These are phyloP conservation scores for Zaprionus lachaisei DNA, from an alignment of 1,140 invertebrate genomes.

Conservation along the genomic window DNA sequence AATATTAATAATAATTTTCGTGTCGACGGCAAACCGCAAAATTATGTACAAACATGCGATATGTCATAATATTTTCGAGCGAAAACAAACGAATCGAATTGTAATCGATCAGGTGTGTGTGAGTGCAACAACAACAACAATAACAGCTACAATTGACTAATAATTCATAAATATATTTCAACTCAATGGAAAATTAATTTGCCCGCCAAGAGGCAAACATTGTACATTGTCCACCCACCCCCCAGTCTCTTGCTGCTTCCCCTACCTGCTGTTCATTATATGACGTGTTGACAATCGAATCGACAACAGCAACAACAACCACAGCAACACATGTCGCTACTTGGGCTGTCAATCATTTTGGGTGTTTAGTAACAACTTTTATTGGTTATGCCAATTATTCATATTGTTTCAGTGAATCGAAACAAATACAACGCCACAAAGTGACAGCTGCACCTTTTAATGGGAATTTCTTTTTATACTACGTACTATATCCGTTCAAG, in stretches of 20 bases:
- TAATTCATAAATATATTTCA: constrained; percentile 83
- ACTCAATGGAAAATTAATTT: constrained; percentile 74
- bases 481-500: constrained; percentile 9
- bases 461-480: constrained; percentile 33
- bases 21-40: constrained; percentile 63
- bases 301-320: constrained; percentile 63
- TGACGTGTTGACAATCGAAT: constrained; percentile 78
- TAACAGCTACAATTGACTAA: constrained; percentile 65
- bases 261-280: constrained; percentile 55
- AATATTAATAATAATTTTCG: constrained; percentile 47
- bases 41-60: constrained; percentile 79
- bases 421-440: constrained; percentile 28
- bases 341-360: constrained; percentile 69
- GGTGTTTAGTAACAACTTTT: constrained; percentile 66
- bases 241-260: not conserved
- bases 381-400: constrained; percentile 75
- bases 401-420: constrained; percentile 73
- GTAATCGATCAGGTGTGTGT: constrained; percentile 76
- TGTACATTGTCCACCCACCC: constrained; percentile 3
- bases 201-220: constrained; percentile 44
- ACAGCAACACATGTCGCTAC: not conserved
- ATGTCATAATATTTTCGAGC: constrained; percentile 72
- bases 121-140: not conserved
- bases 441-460: constrained; percentile 66
- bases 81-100: constrained; percentile 24